Evolutionary conservation across 64 coral and sea anemone species (phyloP).

Genomic region (Acropora yongei): DNA sequence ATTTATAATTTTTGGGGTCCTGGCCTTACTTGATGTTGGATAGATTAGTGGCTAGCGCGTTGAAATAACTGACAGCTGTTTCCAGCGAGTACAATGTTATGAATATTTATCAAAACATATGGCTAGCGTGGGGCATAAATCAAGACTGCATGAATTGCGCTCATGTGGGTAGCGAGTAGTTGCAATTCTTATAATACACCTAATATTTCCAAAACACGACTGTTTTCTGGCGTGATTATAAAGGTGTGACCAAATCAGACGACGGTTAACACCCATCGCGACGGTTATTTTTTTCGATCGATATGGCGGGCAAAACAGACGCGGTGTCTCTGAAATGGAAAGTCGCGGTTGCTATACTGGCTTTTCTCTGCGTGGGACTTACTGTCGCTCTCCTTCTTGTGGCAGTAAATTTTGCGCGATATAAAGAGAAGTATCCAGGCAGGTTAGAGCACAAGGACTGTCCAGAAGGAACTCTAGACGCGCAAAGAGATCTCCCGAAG

Average conservation of each 20-base stretch:
- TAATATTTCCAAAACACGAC: background rate
- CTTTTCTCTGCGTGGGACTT: constrained; percentile 47
- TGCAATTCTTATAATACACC: background rate
- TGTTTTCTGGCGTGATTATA: background rate
- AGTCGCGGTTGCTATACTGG: constrained; percentile 27
- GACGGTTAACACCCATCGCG: background rate
- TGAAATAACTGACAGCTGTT: constrained; percentile 22
- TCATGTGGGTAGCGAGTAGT: background rate
- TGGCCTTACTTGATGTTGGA: background rate
- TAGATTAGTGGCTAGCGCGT: background rate
- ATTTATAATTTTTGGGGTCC: background rate
- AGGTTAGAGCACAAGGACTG: background rate
- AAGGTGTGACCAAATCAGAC: background rate
- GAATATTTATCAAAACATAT: constrained; percentile 19
- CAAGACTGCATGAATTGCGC: too few relatives aligned
- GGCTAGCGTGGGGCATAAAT: background rate
- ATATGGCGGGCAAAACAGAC: background rate
- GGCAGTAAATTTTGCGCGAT: constrained; percentile 15
- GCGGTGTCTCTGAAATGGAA: constrained; percentile 51
- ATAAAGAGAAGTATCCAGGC: constrained; percentile 21
- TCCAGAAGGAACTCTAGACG: background rate
- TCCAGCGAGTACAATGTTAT: background rate
- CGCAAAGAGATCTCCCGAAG: constrained; percentile 26
- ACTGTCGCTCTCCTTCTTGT: constrained; percentile 66
- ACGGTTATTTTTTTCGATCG: background rate